Base-by-base conservation (phyloP, 1,140 invertebrate genomes). In the Drosophila pseudoananassae region DNA sequence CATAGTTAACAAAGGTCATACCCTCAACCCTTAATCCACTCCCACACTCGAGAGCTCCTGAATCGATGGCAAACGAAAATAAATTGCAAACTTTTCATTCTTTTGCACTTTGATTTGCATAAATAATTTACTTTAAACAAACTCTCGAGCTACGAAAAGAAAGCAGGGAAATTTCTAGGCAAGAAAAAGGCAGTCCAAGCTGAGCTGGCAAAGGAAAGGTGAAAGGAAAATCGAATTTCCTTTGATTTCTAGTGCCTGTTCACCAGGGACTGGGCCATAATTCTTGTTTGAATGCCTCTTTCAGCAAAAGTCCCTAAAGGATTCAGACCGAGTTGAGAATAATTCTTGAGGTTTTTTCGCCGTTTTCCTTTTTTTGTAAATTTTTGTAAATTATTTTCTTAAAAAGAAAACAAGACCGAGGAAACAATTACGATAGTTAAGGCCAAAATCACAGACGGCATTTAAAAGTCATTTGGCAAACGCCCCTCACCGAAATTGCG, bases 71-170 rank as follows among this genome's bases (percentile, higher is more conserved):
- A 27, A 36, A 36, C 33, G 33, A n/a, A 81, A 85, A 87, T 87
- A 85, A 85, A 85, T 85, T 78, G 82, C 82, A 72, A 87, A 69
- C 74, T 66, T 60, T 78, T 45, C 77, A 60, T 73, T 81, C 71
- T 36, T 64, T 56, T 46, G 51, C 63, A 58, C 54, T 63, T 78
- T 81, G 84, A 87, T 85, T 85, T 85, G 82, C 82, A 87, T 87
- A 87, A 85, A 87, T 87, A 85, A 85, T 85, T 85, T 87, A 87
- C 74, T 85, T 87, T 87, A 85, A 87, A 85, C 76, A 71, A 85
- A 85, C 75, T 82, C 65, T 49, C 14, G 50, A 76, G 54, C 36
- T 50, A 50, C 46, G 55, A 43, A 65, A 53, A 70, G 49, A 83
- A 74, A 40, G 51, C 66, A 59, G 64, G 38, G 76, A 78, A 63